Percentiles rank a stretch among this genome's conserved stretches.
phyloP scores from a whole-genome alignment of 2,113 vertebrate species.

The Lanius collurio region DNA sequence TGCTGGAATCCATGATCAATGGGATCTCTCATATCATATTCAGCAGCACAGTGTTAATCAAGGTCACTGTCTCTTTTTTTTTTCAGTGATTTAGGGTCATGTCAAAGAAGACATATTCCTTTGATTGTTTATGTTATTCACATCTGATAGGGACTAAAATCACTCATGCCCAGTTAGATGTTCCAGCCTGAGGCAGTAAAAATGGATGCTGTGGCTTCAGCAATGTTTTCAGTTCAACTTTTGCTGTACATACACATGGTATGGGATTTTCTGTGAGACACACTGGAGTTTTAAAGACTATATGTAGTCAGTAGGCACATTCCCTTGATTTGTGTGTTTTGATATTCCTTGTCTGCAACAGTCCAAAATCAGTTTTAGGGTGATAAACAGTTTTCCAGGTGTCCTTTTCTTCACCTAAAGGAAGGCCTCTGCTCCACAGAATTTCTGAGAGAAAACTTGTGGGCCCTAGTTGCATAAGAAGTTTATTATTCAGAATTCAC shows the following conservation, averaged over 20 bases:
- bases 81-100: constrained; percentile 33
- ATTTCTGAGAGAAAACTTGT: background rate
- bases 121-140: constrained; percentile 43
- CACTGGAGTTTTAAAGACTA: background rate
- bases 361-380: background rate
- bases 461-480: background rate
- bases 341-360: background rate
- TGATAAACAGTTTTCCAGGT: background rate
- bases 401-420: background rate
- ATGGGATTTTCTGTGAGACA: background rate
- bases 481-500: background rate
- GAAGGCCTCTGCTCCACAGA: background rate
- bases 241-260: background rate
- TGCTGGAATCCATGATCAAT: constrained; percentile 29
- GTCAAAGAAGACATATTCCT: constrained; percentile 41
- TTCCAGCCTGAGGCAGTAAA: background rate
- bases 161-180: background rate
- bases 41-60: constrained; percentile 44
- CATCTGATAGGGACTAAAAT: constrained; percentile 30
- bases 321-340: background rate
- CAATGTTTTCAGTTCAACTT: background rate
- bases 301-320: background rate
- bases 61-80: constrained; percentile 14
- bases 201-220: background rate
- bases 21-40: constrained; percentile 12